Base-by-base conservation (phyloP, 1,140 invertebrate species). In the Rhopalosiphum padi region DNA sequence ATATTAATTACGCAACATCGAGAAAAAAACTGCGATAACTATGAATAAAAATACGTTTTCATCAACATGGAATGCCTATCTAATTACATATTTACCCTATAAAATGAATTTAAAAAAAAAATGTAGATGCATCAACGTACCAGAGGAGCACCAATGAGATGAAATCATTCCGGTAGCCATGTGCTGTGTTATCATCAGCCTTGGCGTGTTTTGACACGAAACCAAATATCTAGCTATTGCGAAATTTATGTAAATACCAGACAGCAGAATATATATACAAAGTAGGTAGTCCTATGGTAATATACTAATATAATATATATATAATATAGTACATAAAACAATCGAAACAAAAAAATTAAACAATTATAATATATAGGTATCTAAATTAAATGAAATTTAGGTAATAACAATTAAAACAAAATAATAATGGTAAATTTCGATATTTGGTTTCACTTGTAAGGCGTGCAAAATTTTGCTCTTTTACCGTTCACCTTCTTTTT, bases 401-500 rank as follows among this genome's bases (percentile, higher is more conserved):
- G 41, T 86, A 86, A 86, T 46, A 30, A 41, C 41, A 68, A 37
- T 83, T 85, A 88, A 86, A 46, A 94, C 11, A 87, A 90, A 90
- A 86, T 83, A 93, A 48, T 94, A 94, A 41, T 90, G 93, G 86
- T 82, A 91, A 77, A 77, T 93, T 94, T 93, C 41, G 48, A 68
- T 93, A 86, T 89, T 89, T 89, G 51, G 88, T 89, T 89, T 89
- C 48, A 41, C 88, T 89, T 53, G 88, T 53, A 55, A 25, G 87
- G 21, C 35, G 51, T 25, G 88, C 88, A 89, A 55, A 41, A 55
- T 89, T 41, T 35, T 55, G 82, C 37, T 89, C 15, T 82, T 41
- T 8, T 43, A 89, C 82, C 37, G 89, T 94, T 96, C 96, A 96
- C 96, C 97, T 97, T 97, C 97, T 97, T 95, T 98, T 98, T 94